Conservation (phyloP, 64 coral and sea anemone species). For the Hydrozoanthus tunicans region DNA sequence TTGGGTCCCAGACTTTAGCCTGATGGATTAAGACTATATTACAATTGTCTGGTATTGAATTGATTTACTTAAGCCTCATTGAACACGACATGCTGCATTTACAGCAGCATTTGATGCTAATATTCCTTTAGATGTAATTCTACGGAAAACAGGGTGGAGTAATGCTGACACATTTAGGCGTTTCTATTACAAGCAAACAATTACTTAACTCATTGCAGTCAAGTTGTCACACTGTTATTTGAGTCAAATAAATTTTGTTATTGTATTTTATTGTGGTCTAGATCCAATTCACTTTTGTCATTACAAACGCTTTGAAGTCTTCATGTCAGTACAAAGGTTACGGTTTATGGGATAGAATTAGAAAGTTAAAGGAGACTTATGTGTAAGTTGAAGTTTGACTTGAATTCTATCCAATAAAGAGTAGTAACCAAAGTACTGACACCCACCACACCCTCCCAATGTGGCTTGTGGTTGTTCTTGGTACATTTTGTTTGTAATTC, state of each 20-base stretch:
- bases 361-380: too few relatives aligned
- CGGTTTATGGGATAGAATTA: too few relatives aligned
- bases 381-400: too few relatives aligned
- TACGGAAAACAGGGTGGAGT: constrained; percentile 66
- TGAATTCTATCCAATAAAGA: too few relatives aligned
- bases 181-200: constrained; percentile 66
- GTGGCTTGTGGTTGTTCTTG: too few relatives aligned
- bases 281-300: background rate
- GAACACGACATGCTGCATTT: constrained; percentile 66
- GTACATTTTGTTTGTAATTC: too few relatives aligned
- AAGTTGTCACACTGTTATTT: too few relatives aligned
- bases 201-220: background rate
- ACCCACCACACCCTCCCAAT: too few relatives aligned
- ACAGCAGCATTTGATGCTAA: constrained; percentile 57
- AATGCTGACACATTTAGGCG: constrained; percentile 69
- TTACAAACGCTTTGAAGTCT: background rate
- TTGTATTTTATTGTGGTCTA: background rate
- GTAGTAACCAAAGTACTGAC: too few relatives aligned
- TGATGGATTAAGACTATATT: constrained; percentile 68
- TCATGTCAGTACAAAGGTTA: background rate
- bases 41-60: constrained; percentile 47
- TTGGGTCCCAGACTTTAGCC: constrained; percentile 36
- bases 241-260: too few relatives aligned
- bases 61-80: constrained; percentile 60
- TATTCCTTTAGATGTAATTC: constrained; percentile 70